Base-by-base conservation (phyloP, 2,113 vertebrate genomes). In the Drymodes brunneopygia region DNA sequence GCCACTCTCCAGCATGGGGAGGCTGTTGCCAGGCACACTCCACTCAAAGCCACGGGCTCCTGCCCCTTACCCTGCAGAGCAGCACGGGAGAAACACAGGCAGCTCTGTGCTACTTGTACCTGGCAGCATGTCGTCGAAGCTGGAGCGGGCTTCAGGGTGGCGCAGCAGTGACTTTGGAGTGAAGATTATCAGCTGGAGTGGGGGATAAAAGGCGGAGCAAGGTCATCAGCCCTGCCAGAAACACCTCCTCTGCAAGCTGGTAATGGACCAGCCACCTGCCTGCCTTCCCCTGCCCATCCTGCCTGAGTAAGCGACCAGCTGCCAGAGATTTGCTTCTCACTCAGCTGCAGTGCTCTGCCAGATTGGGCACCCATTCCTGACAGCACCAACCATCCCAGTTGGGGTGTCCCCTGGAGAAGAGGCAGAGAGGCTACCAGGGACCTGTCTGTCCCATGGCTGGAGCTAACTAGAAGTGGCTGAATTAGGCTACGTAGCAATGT, bases 151-250 rank as follows among this genome's bases (percentile, higher is more conserved):
- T 96, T 99, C 99, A 0, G 99, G 99, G 72, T 99, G 99, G 69
- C 99, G 99, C 92, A 99, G 94, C 81, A 99, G 97, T 0, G 99
- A 99, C 96, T 99, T 99, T 56, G 99, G 99, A 71, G 99, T 99
- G 96, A 99, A 99, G 91, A 99, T 95, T 14, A 99, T 99, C 71
- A 99, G 97, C 99, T 99, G 97, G 60, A 97, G 19, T 40, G 11
- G 66, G 54, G 95, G 97, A 99, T 95, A 81, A 96, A 23, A 91
- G 45, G 69, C 51, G 88, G 40, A 61, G 28, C 11, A 12, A 64
- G 18, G 40, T 6, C 0, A 36, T 91, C 70, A 82, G 23, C 20
- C 23, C 47, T 8, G 3, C 35, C 66, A 64, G 51, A 62, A 86
- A 51, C 23, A 38, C 6, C n/a, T 35, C 23, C 23, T 4, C 10